Evolutionary conservation across 2,113 vertebrate species (phyloP).

Genomic region (Centropus bengalensis): DNA sequence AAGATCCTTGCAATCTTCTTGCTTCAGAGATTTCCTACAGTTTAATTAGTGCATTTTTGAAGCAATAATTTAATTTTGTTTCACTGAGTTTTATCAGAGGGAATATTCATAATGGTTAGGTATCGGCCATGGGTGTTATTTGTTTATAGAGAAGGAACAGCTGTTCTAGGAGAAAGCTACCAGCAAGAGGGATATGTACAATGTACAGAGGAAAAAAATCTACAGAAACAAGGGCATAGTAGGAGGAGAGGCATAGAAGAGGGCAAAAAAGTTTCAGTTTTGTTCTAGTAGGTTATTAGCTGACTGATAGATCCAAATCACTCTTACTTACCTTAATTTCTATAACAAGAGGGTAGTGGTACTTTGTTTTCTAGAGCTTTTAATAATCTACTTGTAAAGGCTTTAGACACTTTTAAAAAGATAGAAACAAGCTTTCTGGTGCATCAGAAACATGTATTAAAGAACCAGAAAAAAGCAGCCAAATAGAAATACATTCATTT

Average conservation of each 20-base stretch:
- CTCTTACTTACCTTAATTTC: not conserved
- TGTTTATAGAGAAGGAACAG: conserved; percentile 28
- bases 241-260: not conserved
- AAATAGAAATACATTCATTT: not conserved
- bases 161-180: not conserved
- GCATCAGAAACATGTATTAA: not conserved
- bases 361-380: not conserved
- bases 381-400: not conserved
- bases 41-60: conserved; percentile 24
- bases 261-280: not conserved
- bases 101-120: conserved; percentile 12
- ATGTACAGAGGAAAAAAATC: not conserved
- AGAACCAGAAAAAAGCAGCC: not conserved
- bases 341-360: not conserved
- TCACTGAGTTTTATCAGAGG: not conserved
- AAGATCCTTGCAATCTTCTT: conserved; percentile 20
- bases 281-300: not conserved
- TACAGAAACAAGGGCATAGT: not conserved
- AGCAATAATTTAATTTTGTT: conserved; percentile 26
- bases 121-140: not conserved
- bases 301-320: not conserved
- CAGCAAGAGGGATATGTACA: not conserved
- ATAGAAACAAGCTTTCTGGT: not conserved
- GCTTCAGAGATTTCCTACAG: not conserved
- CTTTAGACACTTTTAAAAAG: not conserved